phyloP scores from a whole-genome alignment of 92 coral and sea anemone genomes.

The Nematostella vectensis region DNA sequence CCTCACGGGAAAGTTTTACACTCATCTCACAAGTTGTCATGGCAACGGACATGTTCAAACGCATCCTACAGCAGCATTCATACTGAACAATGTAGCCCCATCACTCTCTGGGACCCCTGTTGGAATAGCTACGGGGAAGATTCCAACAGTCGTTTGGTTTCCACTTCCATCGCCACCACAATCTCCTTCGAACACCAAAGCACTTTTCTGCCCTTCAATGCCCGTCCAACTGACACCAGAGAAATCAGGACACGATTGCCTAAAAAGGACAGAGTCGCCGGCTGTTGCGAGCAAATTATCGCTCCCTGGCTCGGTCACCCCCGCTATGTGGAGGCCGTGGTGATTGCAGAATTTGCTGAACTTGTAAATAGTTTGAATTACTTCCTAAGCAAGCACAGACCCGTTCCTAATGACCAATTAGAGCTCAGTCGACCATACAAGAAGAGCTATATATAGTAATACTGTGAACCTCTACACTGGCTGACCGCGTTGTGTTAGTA shows the following conservation, averaged over 20 bases:
- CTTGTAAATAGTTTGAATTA: neutral
- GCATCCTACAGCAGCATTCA: constrained; percentile 20
- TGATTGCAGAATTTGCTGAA: constrained; percentile 5
- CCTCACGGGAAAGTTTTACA: constrained; percentile 41
- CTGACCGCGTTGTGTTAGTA: no score
- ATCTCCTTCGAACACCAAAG: constrained; percentile 53
- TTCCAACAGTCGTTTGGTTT: constrained; percentile 42
- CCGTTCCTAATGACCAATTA: no score
- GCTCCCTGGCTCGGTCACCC: no score
- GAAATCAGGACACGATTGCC: no score
- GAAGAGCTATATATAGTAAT: no score
- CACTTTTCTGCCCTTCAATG: no score
- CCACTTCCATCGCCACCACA: constrained; percentile 62
- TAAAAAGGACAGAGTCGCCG: no score
- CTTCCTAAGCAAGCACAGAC: no score
- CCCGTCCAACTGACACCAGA: no score
- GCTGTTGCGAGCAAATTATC: no score
- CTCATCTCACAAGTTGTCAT: constrained; percentile 62
- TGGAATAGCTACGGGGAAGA: constrained; percentile 6
- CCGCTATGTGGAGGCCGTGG: constrained; percentile 39
- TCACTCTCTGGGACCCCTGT: constrained; percentile 19
- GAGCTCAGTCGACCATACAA: no score
- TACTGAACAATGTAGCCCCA: constrained; percentile 18
- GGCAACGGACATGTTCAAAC: constrained; percentile 30
- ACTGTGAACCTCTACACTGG: no score